Percentiles rank a stretch among this genome's conserved stretches.
Evolutionary conservation across 2,113 vertebrate species (phyloP).

Genomic region (Apus apus): DNA sequence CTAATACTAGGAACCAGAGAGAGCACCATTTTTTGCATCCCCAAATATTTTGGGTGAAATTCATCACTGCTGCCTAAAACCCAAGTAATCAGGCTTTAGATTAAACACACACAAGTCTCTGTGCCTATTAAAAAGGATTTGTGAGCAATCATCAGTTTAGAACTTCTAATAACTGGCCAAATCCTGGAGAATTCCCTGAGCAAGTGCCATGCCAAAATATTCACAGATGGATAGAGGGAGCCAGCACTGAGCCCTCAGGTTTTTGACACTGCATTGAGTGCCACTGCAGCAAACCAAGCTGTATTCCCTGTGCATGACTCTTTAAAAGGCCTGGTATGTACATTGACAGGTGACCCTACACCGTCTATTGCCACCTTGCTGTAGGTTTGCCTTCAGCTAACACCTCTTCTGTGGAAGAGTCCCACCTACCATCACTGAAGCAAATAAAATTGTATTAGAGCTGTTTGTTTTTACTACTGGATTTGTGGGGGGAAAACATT

Average conservation of each 20-base stretch:
- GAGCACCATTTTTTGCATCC: neutral
- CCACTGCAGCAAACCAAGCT: neutral
- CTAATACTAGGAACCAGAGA: neutral
- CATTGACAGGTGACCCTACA: neutral
- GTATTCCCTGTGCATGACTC: neutral
- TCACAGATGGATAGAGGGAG: neutral
- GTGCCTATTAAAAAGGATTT: neutral
- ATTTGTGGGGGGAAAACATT: rapidly evolving
- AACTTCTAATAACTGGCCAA: neutral
- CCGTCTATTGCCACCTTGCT: neutral
- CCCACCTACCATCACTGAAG: neutral
- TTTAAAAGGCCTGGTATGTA: neutral
- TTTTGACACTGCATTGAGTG: neutral
- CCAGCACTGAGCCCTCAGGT: neutral
- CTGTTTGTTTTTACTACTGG: neutral
- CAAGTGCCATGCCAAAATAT: neutral
- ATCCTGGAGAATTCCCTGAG: neutral
- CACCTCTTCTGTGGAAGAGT: neutral
- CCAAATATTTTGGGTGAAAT: neutral
- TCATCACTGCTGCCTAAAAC: neutral
- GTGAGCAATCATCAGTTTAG: neutral
- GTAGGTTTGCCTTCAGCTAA: neutral
- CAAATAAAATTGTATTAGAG: neutral
- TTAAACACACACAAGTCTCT: neutral
- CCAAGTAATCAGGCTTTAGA: neutral